Evolutionary conservation across 2,113 vertebrate genomes (phyloP).

Genomic region (Plotosus lineatus): DNA sequence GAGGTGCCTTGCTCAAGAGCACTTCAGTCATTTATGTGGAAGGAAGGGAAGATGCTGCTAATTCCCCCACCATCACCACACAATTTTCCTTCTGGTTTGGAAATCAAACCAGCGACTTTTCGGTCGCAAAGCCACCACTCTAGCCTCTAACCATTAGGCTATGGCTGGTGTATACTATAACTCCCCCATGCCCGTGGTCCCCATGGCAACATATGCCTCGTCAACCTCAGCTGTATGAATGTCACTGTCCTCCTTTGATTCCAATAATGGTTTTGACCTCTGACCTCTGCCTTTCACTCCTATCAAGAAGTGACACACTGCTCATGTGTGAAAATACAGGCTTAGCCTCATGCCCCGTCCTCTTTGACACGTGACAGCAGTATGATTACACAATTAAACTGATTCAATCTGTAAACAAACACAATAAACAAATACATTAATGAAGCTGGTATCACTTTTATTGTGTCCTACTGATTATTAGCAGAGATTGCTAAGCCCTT

Average conservation of each 20-base stretch:
- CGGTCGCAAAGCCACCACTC: too few relatives aligned
- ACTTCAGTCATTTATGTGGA: too few relatives aligned
- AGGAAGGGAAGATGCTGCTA: too few relatives aligned
- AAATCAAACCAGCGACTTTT: too few relatives aligned
- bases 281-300: conserved; percentile 62
- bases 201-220: conserved; percentile 72
- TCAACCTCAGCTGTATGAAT: conserved; percentile 62
- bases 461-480: not conserved
- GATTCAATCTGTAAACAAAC: not conserved
- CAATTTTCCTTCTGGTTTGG: too few relatives aligned
- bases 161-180: too few relatives aligned
- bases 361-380: conserved; percentile 23
- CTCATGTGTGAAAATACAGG: conserved; percentile 57
- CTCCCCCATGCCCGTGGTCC: conserved; percentile 54
- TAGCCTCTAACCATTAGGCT: too few relatives aligned
- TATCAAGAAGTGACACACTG: conserved; percentile 60
- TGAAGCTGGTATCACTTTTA: not conserved
- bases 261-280: conserved; percentile 75
- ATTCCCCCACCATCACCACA: too few relatives aligned
- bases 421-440: not conserved
- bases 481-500: not conserved
- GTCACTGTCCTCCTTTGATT: conserved; percentile 62
- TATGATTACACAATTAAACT: not conserved
- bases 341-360: conserved; percentile 52
- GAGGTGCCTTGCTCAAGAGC: too few relatives aligned